Evolutionary conservation across 2,113 vertebrate species (phyloP), one percentile per base, ranked within the genome.

Genomic region (Cavia aperea): DNA sequence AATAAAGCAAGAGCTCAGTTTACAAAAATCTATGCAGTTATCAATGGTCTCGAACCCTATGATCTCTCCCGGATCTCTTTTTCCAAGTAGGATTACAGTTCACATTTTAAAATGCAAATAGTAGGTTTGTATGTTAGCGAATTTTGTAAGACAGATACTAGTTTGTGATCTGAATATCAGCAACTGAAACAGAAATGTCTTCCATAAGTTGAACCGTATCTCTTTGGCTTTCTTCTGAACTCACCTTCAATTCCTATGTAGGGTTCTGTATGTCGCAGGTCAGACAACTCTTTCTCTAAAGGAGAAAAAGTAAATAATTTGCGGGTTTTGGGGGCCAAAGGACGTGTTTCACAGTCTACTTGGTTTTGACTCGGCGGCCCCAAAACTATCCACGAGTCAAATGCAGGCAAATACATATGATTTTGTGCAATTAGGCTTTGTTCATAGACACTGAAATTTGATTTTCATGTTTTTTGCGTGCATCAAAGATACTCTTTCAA

Each of bases 361-460:
- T 54, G 77, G 16, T 79, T 54, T 79, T 54, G 31, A 54, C 16
- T 36, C 0, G 0, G 0, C 13, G 31, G 0, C 33, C 0, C 1
- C 4, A 29, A 62, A 31, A 9, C 14, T 54, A 14, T 9, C 7
- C 39, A 9, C 13, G 16, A 36, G n/a, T 36, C 2, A 33, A 4
- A 21, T 6, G 2, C 12, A 56, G 51, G 6, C 4, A 3, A 33
- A 2, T 14, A 3, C 15, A 5, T 2, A 4, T 1, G 12, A 5
- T n/a, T 33, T 0, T 39, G 36, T 54, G 24, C 33, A 5, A 5
- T 2, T 13, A 2, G 2, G 1, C 21, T 54, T 36, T 56, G 4
- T 19, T 31, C 8, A 11, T 58, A 58, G 56, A 58, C 18, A 58
- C 18, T 5, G 56, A 58, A 58, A 58, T 21, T 19, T 1, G 7